Evolutionary conservation across 2,113 vertebrate genomes (phyloP).

Genomic region (Clarias gariepinus): DNA sequence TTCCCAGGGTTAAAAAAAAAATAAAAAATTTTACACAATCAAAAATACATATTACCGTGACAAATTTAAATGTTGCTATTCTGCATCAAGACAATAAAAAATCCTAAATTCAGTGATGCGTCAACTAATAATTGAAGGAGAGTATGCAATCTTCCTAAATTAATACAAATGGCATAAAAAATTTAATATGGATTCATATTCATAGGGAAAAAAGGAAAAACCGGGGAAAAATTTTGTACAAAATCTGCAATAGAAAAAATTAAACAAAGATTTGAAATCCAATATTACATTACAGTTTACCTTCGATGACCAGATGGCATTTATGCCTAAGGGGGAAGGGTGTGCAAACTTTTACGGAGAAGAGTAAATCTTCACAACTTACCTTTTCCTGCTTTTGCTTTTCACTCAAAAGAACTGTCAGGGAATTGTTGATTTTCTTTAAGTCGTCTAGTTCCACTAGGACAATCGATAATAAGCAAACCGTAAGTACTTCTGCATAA

Average conservation of each 20-base stretch:
- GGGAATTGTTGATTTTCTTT: conserved; percentile 83
- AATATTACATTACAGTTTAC: background rate
- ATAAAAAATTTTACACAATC: background rate
- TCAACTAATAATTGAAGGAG: no score
- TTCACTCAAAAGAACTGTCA: conserved; percentile 86
- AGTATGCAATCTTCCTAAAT: no score
- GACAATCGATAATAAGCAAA: background rate
- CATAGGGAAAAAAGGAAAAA: no score
- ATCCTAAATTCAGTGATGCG: no score
- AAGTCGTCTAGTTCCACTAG: conserved; percentile 88
- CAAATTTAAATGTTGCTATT: background rate
- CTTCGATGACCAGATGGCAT: no score
- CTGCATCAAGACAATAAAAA: background rate
- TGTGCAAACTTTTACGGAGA: background rate
- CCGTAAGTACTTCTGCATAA: background rate
- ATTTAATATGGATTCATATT: no score
- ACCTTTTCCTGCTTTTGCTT: conserved; percentile 90
- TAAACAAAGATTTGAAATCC: background rate
- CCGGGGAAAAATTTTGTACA: no score
- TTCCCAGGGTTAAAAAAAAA: no score
- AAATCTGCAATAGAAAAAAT: background rate
- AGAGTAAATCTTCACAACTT: conserved; percentile 47
- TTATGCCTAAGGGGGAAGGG: background rate
- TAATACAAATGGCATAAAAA: no score
- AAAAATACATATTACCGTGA: no score